Evolutionary conservation across 2,888 invertebrate genomes (phyloP).

Genomic region (Dolichopus griseipennis): DNA sequence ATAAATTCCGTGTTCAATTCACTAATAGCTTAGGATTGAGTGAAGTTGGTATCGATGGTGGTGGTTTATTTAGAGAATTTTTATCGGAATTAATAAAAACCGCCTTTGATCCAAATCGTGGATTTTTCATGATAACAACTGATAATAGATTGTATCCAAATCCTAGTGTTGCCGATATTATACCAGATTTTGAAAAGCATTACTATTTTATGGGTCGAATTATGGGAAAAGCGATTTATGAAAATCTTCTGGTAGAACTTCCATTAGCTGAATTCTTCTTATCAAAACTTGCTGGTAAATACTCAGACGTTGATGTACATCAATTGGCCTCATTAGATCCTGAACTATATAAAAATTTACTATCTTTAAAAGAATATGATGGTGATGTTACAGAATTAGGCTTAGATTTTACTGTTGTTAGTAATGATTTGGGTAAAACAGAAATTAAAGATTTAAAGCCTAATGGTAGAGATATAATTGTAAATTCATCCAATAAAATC

Average conservation of each 20-base stretch:
- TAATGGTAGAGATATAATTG: constrained; percentile 80
- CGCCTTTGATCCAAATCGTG: constrained; percentile 92
- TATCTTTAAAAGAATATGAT: constrained; percentile 75
- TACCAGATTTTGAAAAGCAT: constrained; percentile 78
- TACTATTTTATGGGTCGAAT: constrained; percentile 92
- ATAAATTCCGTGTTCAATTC: constrained; percentile 79
- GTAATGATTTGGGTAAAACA: constrained; percentile 82
- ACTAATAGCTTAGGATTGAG: constrained; percentile 84
- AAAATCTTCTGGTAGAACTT: constrained; percentile 86
- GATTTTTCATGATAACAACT: constrained; percentile 78
- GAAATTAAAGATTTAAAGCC: constrained; percentile 85
- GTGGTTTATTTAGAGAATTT: constrained; percentile 93
- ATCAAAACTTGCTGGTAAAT: constrained; percentile 72
- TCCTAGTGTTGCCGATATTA: constrained; percentile 79
- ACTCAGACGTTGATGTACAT: constrained; percentile 71
- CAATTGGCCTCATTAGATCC: constrained; percentile 84
- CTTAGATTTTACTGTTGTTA: constrained; percentile 86
- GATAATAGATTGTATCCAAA: constrained; percentile 95
- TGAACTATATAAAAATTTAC: constrained; percentile 78
- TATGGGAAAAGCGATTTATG: constrained; percentile 91
- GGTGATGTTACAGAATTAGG: constrained; percentile 82
- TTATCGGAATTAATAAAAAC: constrained; percentile 87
- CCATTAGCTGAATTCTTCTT: constrained; percentile 95
- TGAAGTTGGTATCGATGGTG: constrained; percentile 96
- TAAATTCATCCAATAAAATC: constrained; percentile 84